Base-by-base conservation (phyloP, 2,797 vertebrate species). In the Chaenodraco wilsoni region DNA sequence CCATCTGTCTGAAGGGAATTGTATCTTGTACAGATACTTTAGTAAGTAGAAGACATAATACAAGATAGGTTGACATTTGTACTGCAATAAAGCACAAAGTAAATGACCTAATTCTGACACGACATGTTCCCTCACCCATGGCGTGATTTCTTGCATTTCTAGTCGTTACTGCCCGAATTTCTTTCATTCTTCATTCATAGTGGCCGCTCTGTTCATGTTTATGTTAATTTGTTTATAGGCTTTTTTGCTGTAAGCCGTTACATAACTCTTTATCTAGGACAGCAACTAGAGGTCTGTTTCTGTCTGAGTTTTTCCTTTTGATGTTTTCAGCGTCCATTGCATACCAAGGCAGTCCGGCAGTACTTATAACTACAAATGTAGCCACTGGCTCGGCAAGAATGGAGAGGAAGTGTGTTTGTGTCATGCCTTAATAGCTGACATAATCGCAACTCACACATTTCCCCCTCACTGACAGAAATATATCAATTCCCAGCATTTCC, bases 191-290 rank as follows among this genome's bases (percentile, higher is more conserved):
- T n/a, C 56, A 3, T 49, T 70, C 60, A 21, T 58, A n/a, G 61
- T 57, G 14, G 37, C 65, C 44, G 55, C 84, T 83, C 83, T 33
- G 56, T 78, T 81, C 72, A 52, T 87, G 74, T 88, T 86, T 83
- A 84, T 88, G 86, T 84, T 90, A 55, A 89, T 88, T 88, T 90
- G 77, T 84, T 78, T 87, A 77, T 78, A 71, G 69, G 76, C 33
- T 81, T 78, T 85, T 37, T 79, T 70, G 73, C 86, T 84, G 65
- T 87, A 84, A 89, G 84, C 87, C 66, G 65, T 93, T 92, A 76
- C 81, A 82, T 91, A 89, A 93, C 85, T 72, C 23, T 87, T 85
- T 88, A 91, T 89, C 87, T 81, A 69, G 91, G 92, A 79, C 91
- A 88, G 78, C 84, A 81, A 82, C 67, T 44, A 73, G 85, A 89